Evolutionary conservation across 1,140 invertebrate species (phyloP), one percentile per base, ranked within the genome.

Genomic region (Leptinotarsa texana): DNA sequence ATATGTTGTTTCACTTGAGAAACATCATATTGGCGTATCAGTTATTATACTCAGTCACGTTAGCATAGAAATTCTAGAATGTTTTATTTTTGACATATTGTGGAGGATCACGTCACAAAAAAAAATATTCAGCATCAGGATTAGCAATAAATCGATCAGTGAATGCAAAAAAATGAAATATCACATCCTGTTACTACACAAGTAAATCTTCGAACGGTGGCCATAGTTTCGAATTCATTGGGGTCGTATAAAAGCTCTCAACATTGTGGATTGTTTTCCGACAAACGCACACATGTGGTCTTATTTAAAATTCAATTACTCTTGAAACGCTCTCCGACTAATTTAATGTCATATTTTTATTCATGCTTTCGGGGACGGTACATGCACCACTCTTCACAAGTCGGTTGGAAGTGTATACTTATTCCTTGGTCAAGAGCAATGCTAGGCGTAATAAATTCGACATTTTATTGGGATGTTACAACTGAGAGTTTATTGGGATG

Each of bases 271-370:
- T 67, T 42, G 65, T 27, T 27, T 67, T 17, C 42, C 65, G 27
- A 67, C 51, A 57, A 6, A 57, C 51, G 15, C 51, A 57, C 51
- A 67, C 65, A 67, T 67, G 65, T 67, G 65, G 22, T 67, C 65
- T 67, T 67, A 67, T 67, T 67, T 67, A 67, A 67, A 67, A 67
- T 67, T 67, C 65, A 67, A 67, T 67, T 67, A 67, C 22, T 24
- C 24, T n/a, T 15, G 63, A 65, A 22, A 65, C 63, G 13, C 63
- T 65, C 63, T 24, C 24, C 13, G n/a, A 21, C 63, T 65, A 27
- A 65, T 65, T 65, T 65, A 57, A 15, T 57, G 51, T 57, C 51
- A 57, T 57, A 57, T 57, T 57, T 57, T 57, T 57, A 57, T 57
- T 57, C 51, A 57, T 57, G 13, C n/a, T 15, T 13, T 57, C 51